Percentiles rank a stretch among this genome's conserved stretches.
phyloP scores from a whole-genome alignment of 2,113 vertebrate species.

The Meriones unguiculatus region DNA sequence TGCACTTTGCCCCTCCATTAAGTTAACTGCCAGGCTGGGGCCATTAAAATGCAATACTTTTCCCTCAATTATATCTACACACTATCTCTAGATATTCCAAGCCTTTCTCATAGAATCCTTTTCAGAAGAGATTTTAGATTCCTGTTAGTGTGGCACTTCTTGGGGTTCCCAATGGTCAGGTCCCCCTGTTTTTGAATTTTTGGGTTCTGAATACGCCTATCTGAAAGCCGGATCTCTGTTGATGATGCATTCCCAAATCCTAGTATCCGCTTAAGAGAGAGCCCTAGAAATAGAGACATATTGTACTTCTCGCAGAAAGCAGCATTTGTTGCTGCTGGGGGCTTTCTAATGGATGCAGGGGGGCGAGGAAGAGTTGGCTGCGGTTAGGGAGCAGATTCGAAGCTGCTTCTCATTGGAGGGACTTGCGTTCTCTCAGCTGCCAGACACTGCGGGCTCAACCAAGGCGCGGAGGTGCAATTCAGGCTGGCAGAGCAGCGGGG shows the following conservation, averaged over 20 bases:
- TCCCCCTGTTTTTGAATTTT: conserved; percentile 31
- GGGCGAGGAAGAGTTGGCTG: conserved; percentile 60
- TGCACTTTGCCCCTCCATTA: conserved; percentile 71
- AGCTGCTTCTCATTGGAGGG: conserved; percentile 73
- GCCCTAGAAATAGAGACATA: conserved; percentile 50
- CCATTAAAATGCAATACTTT: conserved; percentile 41
- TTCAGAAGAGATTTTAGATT: not conserved
- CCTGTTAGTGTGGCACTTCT: not conserved
- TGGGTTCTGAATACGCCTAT: conserved; percentile 44
- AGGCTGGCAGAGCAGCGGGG: conserved; percentile 69
- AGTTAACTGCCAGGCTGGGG: conserved; percentile 39
- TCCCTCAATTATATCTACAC: conserved; percentile 15
- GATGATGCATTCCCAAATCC: conserved; percentile 35
- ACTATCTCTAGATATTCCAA: conserved; percentile 32
- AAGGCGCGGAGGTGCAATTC: conserved; percentile 80
- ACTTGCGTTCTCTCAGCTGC: conserved; percentile 70
- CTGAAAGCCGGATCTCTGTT: conserved; percentile 4
- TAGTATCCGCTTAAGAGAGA: conserved; percentile 45
- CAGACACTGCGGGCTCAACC: conserved; percentile 79
- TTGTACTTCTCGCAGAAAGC: conserved; percentile 51
- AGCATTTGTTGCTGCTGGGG: conserved; percentile 64
- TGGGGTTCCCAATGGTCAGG: not conserved
- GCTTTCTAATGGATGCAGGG: conserved; percentile 62
- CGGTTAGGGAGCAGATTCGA: conserved; percentile 58
- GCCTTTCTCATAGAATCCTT: conserved; percentile 15